phyloP scores from a whole-genome alignment of 2,888 invertebrate genomes.

The Plagodis dolabraria region DNA sequence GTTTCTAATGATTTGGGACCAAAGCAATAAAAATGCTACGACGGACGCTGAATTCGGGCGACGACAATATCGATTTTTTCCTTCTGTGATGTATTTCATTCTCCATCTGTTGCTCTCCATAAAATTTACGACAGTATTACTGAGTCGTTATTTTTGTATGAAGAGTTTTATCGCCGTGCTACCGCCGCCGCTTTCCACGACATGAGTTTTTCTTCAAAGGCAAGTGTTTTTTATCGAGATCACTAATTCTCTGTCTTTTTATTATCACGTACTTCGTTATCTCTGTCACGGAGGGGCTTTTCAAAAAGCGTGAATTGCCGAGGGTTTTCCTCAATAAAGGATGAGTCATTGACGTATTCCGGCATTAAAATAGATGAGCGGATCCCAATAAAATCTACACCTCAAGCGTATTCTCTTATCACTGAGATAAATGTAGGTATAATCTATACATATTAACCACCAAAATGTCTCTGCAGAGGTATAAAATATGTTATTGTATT shows the following conservation, averaged over 20 bases:
- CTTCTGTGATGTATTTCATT: slow-evolving; percentile 74
- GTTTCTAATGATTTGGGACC: slow-evolving; percentile 51
- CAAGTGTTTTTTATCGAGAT: slow-evolving; percentile 57
- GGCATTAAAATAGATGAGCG: slow-evolving; percentile 18
- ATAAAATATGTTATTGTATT: no score
- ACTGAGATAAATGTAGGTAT: no score
- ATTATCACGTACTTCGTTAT: slow-evolving; percentile 37
- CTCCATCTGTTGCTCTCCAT: slow-evolving; percentile 83
- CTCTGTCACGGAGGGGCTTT: slow-evolving; percentile 22
- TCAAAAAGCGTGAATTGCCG: slow-evolving; percentile 14
- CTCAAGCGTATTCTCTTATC: neutral
- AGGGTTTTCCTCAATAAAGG: slow-evolving; percentile 22
- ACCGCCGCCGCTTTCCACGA: slow-evolving; percentile 53
- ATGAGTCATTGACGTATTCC: slow-evolving; percentile 21
- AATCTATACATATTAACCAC: no score
- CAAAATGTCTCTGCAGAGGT: no score
- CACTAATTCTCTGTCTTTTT: slow-evolving; percentile 51
- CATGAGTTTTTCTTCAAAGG: slow-evolving; percentile 60
- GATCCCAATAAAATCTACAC: slow-evolving; percentile 14
- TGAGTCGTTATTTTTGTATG: slow-evolving; percentile 80
- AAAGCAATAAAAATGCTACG: slow-evolving; percentile 63
- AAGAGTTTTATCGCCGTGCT: slow-evolving; percentile 73
- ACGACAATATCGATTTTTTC: slow-evolving; percentile 78
- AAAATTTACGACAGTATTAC: slow-evolving; percentile 82
- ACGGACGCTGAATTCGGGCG: slow-evolving; percentile 63